A percentile compares a stretch with the other conserved stretches of the same genome.
Evolutionary conservation across 2,888 invertebrate species (phyloP).

Genomic region (Enoplolaimus lenunculus): DNA sequence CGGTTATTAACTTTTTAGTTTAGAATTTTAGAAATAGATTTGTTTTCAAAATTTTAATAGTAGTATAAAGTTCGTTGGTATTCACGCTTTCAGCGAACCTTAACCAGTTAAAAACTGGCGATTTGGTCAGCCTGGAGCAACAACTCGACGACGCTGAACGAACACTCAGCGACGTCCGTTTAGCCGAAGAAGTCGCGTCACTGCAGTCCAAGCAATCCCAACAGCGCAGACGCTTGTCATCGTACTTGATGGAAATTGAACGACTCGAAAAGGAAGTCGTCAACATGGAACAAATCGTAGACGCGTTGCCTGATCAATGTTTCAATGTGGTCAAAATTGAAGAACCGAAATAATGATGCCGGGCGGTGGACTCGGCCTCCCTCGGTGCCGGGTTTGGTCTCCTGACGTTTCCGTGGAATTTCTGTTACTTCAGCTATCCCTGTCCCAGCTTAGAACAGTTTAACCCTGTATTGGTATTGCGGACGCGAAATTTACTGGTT

Average conservation of each 20-base stretch:
- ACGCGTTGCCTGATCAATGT: conserved; percentile 61
- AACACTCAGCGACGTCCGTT: conserved; percentile 32
- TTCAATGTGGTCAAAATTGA: conserved; percentile 63
- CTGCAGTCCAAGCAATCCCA: conserved; percentile 26
- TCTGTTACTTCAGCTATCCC: too few relatives aligned
- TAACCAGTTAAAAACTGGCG: conserved; percentile 37
- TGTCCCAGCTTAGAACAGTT: too few relatives aligned
- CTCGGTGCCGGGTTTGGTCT: background rate
- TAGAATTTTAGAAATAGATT: too few relatives aligned
- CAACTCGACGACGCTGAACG: conserved; percentile 39
- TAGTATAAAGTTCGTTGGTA: too few relatives aligned
- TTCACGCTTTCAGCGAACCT: conserved; percentile 37
- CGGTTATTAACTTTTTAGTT: too few relatives aligned
- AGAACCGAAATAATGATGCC: conserved; percentile 24
- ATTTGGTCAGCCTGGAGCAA: conserved; percentile 42
- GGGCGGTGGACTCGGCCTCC: background rate
- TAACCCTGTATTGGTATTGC: too few relatives aligned
- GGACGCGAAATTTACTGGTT: too few relatives aligned
- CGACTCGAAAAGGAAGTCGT: conserved; percentile 51
- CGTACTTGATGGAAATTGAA: conserved; percentile 17
- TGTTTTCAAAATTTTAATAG: too few relatives aligned
- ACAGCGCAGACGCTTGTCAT: conserved; percentile 16
- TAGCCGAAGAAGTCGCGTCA: conserved; percentile 29
- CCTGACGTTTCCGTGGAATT: too few relatives aligned
- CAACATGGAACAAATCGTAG: conserved; percentile 64